Evolutionary conservation across 2,888 invertebrate genomes (phyloP).

Genomic region (Apoda limacodes): DNA sequence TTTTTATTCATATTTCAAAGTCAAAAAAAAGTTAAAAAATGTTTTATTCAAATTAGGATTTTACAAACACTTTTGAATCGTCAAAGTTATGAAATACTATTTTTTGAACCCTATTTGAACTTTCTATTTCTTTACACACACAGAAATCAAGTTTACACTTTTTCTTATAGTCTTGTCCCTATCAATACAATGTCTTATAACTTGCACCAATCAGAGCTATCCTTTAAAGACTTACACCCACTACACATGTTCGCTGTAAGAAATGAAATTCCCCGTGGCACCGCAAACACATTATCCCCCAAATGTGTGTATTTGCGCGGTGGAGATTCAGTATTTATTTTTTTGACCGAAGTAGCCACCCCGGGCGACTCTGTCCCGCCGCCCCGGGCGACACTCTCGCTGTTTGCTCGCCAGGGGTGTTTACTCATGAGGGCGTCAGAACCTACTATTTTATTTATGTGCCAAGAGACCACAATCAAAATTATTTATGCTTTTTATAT

Average conservation of each 20-base stretch:
- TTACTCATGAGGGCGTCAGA: constrained; percentile 45
- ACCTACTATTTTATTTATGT: constrained; percentile 54
- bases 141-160: too few species aligned
- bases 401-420: constrained; percentile 49
- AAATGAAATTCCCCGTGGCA: constrained; percentile 37
- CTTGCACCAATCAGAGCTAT: constrained; percentile 4
- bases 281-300: constrained; percentile 59
- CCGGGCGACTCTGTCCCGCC: constrained; percentile 17
- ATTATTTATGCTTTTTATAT: constrained; percentile 60
- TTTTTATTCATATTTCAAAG: too few species aligned
- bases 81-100: too few species aligned
- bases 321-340: constrained; percentile 58
- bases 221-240: constrained; percentile 20
- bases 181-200: too few species aligned
- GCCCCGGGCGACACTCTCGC: constrained; percentile 37
- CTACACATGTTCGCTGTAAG: constrained; percentile 32
- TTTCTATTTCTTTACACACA: too few species aligned
- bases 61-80: too few species aligned
- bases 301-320: constrained; percentile 52
- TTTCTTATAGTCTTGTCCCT: too few species aligned
- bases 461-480: constrained; percentile 51
- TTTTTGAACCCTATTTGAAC: too few species aligned
- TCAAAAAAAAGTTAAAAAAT: too few species aligned
- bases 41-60: too few species aligned
- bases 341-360: constrained; percentile 37